Base-by-base conservation (phyloP, 2,797 vertebrate genomes). In the Lithobates pipiens region DNA sequence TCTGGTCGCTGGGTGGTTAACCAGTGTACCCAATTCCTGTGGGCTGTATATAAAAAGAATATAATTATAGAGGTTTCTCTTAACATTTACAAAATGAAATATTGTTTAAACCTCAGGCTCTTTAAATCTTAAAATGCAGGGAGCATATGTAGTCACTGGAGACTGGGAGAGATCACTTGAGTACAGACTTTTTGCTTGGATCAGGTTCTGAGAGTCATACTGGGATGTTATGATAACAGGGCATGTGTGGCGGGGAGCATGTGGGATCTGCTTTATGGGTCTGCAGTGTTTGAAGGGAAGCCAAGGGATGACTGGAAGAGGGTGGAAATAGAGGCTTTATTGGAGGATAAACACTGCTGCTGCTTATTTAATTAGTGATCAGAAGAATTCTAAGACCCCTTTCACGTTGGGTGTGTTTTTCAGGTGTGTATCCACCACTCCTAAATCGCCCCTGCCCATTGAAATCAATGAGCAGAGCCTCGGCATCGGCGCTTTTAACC, bases 281-380 rank as follows among this genome's bases (percentile, higher is more conserved):
- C 46, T 81, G 21, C 39, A 74, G n/a, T 82, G 80, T 81, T 81
- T 72, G 50, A 81, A 57, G 42, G 68, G 21, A 50, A 18, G 79
- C 69, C 68, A 73, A 9, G 21, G 46, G 32, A 29, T 34, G 78
- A 44, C 15, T 46, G 29, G 44, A 34, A 71, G 44, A 44, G 42
- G 25, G 46, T 76, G 74, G 74, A 42, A 42, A 32, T 25, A 39
- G 6, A 39, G 11, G 63, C 32, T 63, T 21, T 57, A 23, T 36
- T 63, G 7, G 5, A 36, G 57, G 61, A 44, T 67, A 78, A 39
- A 44, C 36, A 23, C 27, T 70, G 42, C 3, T 25, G 23, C 25
- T n/a, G 18, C 65, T 29, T 10, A 10, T 61, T 61, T n/a, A 61
- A 61, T 61, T 29, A 6, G 27, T 36, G 18, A 10, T 15, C 27